phyloP scores from a whole-genome alignment of 2,113 vertebrate genomes.

The Fregata magnificens region DNA sequence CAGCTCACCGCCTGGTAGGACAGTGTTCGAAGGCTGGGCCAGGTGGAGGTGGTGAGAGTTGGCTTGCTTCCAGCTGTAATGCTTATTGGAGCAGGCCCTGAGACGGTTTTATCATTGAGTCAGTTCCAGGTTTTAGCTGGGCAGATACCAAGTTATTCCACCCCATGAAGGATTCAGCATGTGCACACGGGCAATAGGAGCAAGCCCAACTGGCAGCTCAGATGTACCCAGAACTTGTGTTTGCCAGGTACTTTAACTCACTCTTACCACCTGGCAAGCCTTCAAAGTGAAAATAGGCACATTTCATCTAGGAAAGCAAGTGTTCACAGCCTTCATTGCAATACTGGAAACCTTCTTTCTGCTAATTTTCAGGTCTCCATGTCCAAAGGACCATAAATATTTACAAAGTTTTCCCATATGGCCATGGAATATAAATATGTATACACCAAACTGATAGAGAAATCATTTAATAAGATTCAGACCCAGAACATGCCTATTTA shows the following conservation, averaged over 20 bases:
- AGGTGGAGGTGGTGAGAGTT: slow-evolving; percentile 30
- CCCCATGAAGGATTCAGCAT: background rate
- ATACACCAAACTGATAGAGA: background rate
- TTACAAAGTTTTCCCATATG: background rate
- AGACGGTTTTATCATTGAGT: background rate
- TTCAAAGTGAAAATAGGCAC: background rate
- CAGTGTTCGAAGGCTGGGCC: background rate
- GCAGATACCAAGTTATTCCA: background rate
- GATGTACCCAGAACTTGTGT: background rate
- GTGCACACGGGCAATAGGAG: background rate
- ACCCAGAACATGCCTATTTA: background rate
- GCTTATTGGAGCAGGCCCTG: background rate
- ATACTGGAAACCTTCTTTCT: background rate
- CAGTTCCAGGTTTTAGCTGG: slow-evolving; percentile 27
- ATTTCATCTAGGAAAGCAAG: background rate
- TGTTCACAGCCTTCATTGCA: background rate
- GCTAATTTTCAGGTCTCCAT: background rate
- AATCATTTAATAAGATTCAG: background rate
- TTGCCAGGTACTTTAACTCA: background rate
- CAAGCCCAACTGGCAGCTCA: background rate
- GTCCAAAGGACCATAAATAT: background rate
- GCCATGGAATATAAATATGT: background rate
- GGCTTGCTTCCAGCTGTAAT: background rate
- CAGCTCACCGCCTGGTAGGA: background rate
- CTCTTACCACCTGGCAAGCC: background rate